These are phyloP conservation scores for Corythoichthys haematopterus DNA, from an alignment of 2,113 vertebrate species.

Conservation along the genomic window DNA sequence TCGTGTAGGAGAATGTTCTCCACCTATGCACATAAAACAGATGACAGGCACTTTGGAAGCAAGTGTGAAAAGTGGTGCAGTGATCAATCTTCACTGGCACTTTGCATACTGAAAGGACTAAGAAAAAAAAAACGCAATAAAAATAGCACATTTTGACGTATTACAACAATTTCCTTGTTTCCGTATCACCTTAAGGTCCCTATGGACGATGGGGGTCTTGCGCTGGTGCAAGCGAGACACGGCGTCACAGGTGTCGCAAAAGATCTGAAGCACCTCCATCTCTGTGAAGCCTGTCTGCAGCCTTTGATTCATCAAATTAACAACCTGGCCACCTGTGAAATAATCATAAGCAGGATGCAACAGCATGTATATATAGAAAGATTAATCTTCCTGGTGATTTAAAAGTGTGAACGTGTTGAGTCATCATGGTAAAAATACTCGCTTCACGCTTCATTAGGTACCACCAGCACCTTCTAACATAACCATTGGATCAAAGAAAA, in stretches of 20 bases:
- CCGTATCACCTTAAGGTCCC: conserved; percentile 88
- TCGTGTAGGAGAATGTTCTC: conserved; percentile 97
- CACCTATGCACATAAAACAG: conserved; percentile 72
- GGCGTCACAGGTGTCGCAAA: conserved; percentile 94
- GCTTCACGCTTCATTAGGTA: not conserved
- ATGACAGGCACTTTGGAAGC: not conserved
- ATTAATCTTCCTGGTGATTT: not conserved
- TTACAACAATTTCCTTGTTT: not conserved
- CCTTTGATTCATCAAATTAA: conserved; percentile 97
- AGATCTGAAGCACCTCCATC: conserved; percentile 90
- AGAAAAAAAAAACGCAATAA: not conserved
- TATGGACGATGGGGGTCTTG: conserved; percentile 90
- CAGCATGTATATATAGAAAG: not conserved
- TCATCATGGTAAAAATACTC: not conserved
- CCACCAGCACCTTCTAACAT: not conserved
- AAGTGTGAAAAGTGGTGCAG: not conserved
- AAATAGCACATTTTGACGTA: not conserved
- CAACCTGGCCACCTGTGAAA: conserved; percentile 88
- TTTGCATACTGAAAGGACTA: not conserved
- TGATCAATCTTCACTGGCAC: not conserved
- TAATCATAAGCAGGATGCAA: not conserved
- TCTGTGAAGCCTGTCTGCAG: conserved; percentile 94
- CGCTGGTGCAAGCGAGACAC: conserved; percentile 91
- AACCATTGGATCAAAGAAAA: not conserved
- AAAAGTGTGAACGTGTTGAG: not conserved